A percentile compares a stretch with the other conserved stretches of the same genome.
These are phyloP conservation scores for Hipposideros larvatus DNA, from an alignment of 2,797 vertebrate genomes.

Conservation along the genomic window DNA sequence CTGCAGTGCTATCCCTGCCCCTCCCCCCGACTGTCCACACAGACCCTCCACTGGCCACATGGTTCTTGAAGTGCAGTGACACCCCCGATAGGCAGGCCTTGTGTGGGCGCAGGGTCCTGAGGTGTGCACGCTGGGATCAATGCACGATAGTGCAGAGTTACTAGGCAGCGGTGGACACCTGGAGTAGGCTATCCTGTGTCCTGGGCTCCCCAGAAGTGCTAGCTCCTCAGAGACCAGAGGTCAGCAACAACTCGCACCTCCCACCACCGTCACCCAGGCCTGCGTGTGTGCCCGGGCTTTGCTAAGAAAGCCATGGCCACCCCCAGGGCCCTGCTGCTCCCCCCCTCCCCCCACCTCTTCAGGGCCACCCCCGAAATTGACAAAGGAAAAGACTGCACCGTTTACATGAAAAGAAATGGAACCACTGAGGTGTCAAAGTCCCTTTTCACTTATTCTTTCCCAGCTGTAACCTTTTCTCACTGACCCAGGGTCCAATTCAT, in stretches of 20 bases:
- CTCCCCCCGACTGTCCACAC: background rate
- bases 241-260: background rate
- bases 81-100: rapidly evolving
- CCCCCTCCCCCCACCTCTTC: background rate
- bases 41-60: background rate
- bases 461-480: background rate
- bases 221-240: too few relatives aligned
- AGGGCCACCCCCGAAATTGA: background rate
- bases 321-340: too few relatives aligned
- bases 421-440: background rate
- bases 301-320: background rate
- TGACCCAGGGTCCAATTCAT: background rate
- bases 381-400: too few relatives aligned
- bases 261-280: background rate
- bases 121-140: background rate
- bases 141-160: rapidly evolving
- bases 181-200: background rate
- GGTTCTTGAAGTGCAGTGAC: background rate
- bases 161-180: background rate
- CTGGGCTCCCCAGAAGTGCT: background rate
- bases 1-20: background rate
- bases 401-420: background rate
- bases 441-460: background rate
- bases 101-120: rapidly evolving
- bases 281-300: background rate